Evolutionary conservation across 2,113 vertebrate genomes (phyloP).

Genomic region (Orycteropus afer): DNA sequence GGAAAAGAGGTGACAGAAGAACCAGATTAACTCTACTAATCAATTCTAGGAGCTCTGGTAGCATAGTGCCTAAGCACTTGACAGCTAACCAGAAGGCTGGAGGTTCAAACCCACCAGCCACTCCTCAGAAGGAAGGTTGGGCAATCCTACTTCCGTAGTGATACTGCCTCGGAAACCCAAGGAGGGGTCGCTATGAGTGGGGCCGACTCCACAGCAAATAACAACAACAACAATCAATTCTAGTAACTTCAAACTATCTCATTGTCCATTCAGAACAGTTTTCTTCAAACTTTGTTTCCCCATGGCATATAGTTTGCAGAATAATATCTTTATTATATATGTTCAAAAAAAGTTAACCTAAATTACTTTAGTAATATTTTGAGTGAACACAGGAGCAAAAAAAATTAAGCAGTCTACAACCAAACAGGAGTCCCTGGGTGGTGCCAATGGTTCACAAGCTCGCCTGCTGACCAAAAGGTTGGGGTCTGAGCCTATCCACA

Average conservation of each 20-base stretch:
- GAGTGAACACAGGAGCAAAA: neutral
- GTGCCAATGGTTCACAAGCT: neutral
- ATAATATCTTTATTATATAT: neutral
- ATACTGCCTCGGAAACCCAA: too few relatives aligned
- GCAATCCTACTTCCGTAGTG: too few relatives aligned
- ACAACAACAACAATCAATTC: too few relatives aligned
- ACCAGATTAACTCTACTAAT: neutral
- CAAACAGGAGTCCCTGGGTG: neutral
- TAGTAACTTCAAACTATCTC: neutral
- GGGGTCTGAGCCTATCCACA: neutral
- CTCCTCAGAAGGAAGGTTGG: too few relatives aligned
- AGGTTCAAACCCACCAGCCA: too few relatives aligned
- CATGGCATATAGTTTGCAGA: neutral
- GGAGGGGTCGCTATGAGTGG: too few relatives aligned
- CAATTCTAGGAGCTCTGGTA: too few relatives aligned
- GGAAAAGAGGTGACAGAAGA: neutral
- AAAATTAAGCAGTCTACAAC: neutral
- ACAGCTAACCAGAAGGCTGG: too few relatives aligned
- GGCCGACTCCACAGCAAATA: too few relatives aligned
- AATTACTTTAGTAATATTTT: neutral
- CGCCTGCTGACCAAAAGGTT: neutral
- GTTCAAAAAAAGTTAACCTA: neutral
- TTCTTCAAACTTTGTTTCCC: neutral
- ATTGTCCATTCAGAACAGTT: neutral
- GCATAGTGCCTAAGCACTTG: too few relatives aligned